phyloP scores from a whole-genome alignment of 2,113 vertebrate genomes.

The Stercorarius parasiticus region DNA sequence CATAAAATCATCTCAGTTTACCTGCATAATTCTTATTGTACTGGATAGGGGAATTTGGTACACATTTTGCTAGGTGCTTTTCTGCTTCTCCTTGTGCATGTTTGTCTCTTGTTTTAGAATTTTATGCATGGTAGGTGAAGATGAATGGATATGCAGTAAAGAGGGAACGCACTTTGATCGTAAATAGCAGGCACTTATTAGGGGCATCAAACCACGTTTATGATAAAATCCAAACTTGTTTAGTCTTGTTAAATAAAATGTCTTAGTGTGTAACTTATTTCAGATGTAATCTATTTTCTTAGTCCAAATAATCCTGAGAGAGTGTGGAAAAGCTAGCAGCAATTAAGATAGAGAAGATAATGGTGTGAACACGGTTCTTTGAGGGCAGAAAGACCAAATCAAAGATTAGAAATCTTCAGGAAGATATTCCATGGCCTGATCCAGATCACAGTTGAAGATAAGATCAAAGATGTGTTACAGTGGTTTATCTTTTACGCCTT shows the following conservation, averaged over 20 bases:
- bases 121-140: neutral
- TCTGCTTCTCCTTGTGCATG: neutral
- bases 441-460: slow-evolving; percentile 15
- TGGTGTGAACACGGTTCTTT: slow-evolving; percentile 51
- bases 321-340: slow-evolving; percentile 54
- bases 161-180: neutral
- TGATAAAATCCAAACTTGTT: slow-evolving; percentile 64
- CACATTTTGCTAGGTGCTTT: neutral
- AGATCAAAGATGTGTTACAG: neutral
- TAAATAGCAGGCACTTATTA: slow-evolving; percentile 36
- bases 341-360: slow-evolving; percentile 64
- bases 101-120: neutral
- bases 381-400: slow-evolving; percentile 51
- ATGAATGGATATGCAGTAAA: neutral
- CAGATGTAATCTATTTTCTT: slow-evolving; percentile 60
- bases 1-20: neutral
- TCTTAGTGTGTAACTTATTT: slow-evolving; percentile 47
- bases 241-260: slow-evolving; percentile 57
- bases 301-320: slow-evolving; percentile 57
- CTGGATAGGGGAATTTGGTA: neutral
- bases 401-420: slow-evolving; percentile 39
- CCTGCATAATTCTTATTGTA: neutral
- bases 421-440: neutral
- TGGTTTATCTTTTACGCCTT: neutral
- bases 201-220: slow-evolving; percentile 37